Evolutionary conservation across 2,797 vertebrate species (phyloP).

Genomic region (Enteromius afrohamiltoni): DNA sequence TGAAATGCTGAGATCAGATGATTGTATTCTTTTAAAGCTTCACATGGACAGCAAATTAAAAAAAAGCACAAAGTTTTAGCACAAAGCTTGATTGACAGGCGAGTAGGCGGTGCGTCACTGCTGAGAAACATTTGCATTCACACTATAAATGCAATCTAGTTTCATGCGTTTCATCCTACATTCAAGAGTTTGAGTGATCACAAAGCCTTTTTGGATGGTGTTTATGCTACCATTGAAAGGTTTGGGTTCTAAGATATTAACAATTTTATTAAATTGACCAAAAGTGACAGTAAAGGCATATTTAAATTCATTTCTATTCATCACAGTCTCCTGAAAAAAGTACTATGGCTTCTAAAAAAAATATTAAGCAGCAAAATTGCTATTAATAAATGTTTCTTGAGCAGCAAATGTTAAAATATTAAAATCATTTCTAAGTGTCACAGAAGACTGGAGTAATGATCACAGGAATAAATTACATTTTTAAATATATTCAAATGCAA

Average conservation of each 20-base stretch:
- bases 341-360: background rate
- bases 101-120: background rate
- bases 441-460: background rate
- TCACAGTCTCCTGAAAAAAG: background rate
- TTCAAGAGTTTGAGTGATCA: background rate
- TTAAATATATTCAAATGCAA: background rate
- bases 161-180: background rate
- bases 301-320: background rate
- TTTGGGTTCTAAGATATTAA: background rate
- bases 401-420: background rate
- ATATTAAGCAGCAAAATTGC: background rate
- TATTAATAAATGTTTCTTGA: too few relatives aligned
- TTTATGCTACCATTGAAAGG: background rate
- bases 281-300: background rate
- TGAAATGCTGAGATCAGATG: background rate
- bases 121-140: background rate
- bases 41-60: background rate
- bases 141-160: background rate
- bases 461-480: background rate
- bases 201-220: background rate
- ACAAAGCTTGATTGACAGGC: background rate
- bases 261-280: background rate
- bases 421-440: background rate
- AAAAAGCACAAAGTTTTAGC: background rate
- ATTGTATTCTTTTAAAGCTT: background rate